These are phyloP conservation scores for Rhinogobio ventralis DNA, from an alignment of 2,797 vertebrate genomes.

Conservation along the genomic window DNA sequence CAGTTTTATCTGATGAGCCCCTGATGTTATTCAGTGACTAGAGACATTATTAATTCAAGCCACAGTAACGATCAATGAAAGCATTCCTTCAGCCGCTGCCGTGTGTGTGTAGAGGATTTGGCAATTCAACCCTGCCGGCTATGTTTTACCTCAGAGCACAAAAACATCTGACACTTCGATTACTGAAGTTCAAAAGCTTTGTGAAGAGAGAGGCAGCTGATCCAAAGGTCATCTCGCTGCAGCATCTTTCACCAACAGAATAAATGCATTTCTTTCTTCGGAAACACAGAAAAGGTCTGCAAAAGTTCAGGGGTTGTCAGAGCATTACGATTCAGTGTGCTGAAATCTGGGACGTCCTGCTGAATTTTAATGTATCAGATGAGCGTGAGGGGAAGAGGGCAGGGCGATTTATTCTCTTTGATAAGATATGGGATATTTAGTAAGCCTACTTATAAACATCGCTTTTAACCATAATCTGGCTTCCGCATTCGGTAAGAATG, in stretches of 20 bases:
- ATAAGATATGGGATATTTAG: slow-evolving; percentile 19
- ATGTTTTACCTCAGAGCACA: slow-evolving; percentile 58
- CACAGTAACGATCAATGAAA: slow-evolving; percentile 69
- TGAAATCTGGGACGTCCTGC: slow-evolving; percentile 15
- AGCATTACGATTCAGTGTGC: slow-evolving; percentile 20
- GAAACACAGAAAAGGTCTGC: slow-evolving; percentile 25
- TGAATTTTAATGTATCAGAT: slow-evolving; percentile 21
- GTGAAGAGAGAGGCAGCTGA: slow-evolving; percentile 13
- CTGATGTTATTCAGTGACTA: slow-evolving; percentile 63
- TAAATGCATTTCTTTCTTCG: slow-evolving; percentile 28
- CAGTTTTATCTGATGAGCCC: slow-evolving; percentile 68
- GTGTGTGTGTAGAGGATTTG: not conserved
- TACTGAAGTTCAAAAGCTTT: slow-evolving; percentile 43
- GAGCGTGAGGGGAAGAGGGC: not conserved
- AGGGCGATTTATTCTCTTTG: not conserved
- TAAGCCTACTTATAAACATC: not conserved
- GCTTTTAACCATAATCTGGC: slow-evolving; percentile 12
- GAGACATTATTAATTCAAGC: slow-evolving; percentile 73
- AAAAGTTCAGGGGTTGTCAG: slow-evolving; percentile 32
- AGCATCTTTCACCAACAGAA: slow-evolving; percentile 34
- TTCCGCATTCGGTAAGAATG: not conserved
- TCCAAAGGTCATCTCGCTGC: slow-evolving; percentile 24
- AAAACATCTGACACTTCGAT: slow-evolving; percentile 47
- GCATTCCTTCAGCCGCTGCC: slow-evolving; percentile 43
- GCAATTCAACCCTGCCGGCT: slow-evolving; percentile 12